Evolutionary conservation across 2,797 vertebrate genomes (phyloP), one percentile per base, ranked within the genome.

Genomic region (Oryzias sinensis): DNA sequence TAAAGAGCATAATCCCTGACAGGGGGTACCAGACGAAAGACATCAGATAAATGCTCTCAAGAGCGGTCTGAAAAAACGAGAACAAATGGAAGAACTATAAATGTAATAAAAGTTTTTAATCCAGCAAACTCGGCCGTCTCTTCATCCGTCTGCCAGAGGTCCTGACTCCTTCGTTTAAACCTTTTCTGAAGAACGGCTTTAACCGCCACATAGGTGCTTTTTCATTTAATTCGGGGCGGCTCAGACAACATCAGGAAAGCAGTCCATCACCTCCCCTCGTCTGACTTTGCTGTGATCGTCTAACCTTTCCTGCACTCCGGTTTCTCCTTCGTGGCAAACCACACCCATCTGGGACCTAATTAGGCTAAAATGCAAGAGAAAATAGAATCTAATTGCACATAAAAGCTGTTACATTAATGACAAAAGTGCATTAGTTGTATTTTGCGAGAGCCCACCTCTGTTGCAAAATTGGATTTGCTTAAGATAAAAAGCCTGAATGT

Each of bases 401-500:
- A 51, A 49, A 49, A 14, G 20, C 73, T 74, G 71, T 64, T 82
- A 55, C 68, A 57, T 80, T 77, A 62, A 62, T 60, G 22, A 60
- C 65, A 65, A 59, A 59, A 56, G 60, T 70, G 65, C 67, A 79
- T 80, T 69, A 70, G 66, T 68, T 54, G 60, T 20, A 58, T 77
- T 74, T 59, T 51, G 49, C 60, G 52, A 76, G 66, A 76, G 66
- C 56, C 66, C 66, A 73, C 71, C 72, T 79, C 53, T 53, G 49
- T 66, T 68, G 79, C 69, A 72, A 74, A 73, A 51, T 47, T 47
- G 55, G 59, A 63, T 25, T 65, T 61, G 64, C 79, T 84, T 83
- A 68, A 76, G 70, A 83, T 82, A 80, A 73, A 81, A 81, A 59
- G 78, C 67, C 69, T 65, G 72, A 77, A 85, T 86, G 85, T 86